Evolutionary conservation across 1,140 invertebrate genomes (phyloP).

Genomic region (Sycobia sp.): DNA sequence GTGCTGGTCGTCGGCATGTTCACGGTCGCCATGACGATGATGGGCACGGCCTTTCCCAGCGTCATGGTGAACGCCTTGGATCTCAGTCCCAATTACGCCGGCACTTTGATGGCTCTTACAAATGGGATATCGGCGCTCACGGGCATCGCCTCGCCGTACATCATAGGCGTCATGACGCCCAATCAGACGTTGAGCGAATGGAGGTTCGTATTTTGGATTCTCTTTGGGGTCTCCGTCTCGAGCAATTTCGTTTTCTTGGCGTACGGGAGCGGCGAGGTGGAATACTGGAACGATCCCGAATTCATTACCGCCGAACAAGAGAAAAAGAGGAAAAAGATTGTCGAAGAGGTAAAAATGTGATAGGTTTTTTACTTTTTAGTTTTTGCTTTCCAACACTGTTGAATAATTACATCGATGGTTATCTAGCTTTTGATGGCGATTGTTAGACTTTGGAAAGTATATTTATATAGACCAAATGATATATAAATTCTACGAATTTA

Average conservation of each 20-base stretch:
- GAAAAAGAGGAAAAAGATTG: conserved; percentile 3
- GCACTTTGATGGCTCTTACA: conserved; percentile 81
- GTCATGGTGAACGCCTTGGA: conserved; percentile 82
- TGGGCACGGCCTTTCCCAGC: conserved; percentile 76
- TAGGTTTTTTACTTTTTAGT: no score
- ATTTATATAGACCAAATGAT: no score
- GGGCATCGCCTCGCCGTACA: conserved; percentile 78
- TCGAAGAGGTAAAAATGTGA: conserved; percentile 1
- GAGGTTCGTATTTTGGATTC: conserved; percentile 83
- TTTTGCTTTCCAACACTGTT: no score
- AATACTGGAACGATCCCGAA: conserved; percentile 70
- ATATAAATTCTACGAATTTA: no score
- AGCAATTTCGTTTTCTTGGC: conserved; percentile 77
- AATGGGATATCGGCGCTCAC: conserved; percentile 83
- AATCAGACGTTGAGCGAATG: conserved; percentile 76
- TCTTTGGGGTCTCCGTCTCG: conserved; percentile 72
- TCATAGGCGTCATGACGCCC: conserved; percentile 77
- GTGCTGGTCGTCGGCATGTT: conserved; percentile 70
- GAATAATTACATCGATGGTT: no score
- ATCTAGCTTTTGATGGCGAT: no score
- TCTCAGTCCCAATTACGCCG: conserved; percentile 81
- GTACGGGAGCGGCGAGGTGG: conserved; percentile 73
- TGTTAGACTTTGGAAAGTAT: no score
- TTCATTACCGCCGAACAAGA: conserved; percentile 30
- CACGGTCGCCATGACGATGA: conserved; percentile 73